Evolutionary conservation across 2,888 invertebrate species (phyloP), one percentile per base, ranked within the genome.

Genomic region (Flexamia atlantica): DNA sequence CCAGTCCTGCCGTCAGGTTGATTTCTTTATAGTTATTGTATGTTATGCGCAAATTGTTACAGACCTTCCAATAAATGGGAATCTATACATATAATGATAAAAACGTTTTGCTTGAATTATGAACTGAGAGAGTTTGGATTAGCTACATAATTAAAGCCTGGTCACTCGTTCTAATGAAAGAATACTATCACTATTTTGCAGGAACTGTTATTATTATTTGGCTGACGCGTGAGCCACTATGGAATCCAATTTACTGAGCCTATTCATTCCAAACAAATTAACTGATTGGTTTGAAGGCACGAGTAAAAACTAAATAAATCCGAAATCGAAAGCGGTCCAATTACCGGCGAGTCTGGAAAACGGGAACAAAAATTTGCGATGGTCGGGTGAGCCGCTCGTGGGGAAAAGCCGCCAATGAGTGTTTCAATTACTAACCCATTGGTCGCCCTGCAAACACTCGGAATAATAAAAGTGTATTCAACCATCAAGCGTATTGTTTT

Each of bases 271-370:
- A 3, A 64, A 64, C 64, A 64, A 64, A 64, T 64, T 64, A 53
- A 53, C 53, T 64, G 64, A 64, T 64, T 64, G 64, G 60, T 5
- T 14, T 20, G 60, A 20, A 60, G 64, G 64, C 12, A 9, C 28
- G 64, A 64, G 64, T 64, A 64, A 64, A 64, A 53, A 53, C 20
- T 68, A 68, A 32, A 68, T 68, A 30, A 72, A 40, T 40, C 20
- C 72, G 72, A 72, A 72, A 72, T 72, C 28, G 72, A 72, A 72
- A 36, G 72, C 42, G 36, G 40, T 1, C 72, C 72, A 72, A 72
- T 72, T 36, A 72, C 23, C 23, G 28, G 28, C 12, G 30, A 32
- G 30, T 32, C 72, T 72, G 72, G 72, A 72, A 72, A 72, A 72
- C 72, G 42, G 42, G 20, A 42, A 72, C 72, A 72, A 72, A 72